These are phyloP conservation scores for Piaya cayana DNA, from an alignment of 2,113 vertebrate species.

Conservation along the genomic window DNA sequence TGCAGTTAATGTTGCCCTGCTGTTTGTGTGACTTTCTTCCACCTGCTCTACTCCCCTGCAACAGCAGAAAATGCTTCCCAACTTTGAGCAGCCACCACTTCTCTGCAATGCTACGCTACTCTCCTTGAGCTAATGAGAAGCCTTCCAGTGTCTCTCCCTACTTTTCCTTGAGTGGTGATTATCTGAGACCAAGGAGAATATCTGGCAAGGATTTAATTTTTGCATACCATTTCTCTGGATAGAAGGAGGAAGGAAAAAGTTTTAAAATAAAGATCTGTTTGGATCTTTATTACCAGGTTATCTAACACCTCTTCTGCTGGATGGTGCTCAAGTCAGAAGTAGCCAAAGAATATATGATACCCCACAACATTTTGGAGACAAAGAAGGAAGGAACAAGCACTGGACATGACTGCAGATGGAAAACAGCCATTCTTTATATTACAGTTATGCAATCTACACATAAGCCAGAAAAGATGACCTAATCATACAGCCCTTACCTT, in stretches of 20 bases:
- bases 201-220: not conserved
- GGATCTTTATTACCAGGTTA: not conserved
- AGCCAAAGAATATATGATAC: not conserved
- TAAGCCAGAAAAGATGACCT: not conserved
- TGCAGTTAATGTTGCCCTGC: not conserved
- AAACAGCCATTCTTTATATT: not conserved
- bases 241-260: not conserved
- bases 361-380: not conserved
- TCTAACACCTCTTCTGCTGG: not conserved
- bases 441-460: not conserved
- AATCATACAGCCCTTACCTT: not conserved
- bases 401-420: not conserved
- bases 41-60: not conserved
- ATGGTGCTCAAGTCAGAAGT: not conserved
- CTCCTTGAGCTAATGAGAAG: not conserved
- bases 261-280: not conserved
- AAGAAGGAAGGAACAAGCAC: not conserved
- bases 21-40: not conserved
- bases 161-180: not conserved
- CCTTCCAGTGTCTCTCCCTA: not conserved
- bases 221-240: not conserved
- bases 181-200: not conserved
- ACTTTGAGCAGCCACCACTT: not conserved
- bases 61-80: not conserved
- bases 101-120: not conserved